These are phyloP conservation scores for Leucopsar rothschildi DNA, from an alignment of 2,113 vertebrate genomes.

Conservation along the genomic window DNA sequence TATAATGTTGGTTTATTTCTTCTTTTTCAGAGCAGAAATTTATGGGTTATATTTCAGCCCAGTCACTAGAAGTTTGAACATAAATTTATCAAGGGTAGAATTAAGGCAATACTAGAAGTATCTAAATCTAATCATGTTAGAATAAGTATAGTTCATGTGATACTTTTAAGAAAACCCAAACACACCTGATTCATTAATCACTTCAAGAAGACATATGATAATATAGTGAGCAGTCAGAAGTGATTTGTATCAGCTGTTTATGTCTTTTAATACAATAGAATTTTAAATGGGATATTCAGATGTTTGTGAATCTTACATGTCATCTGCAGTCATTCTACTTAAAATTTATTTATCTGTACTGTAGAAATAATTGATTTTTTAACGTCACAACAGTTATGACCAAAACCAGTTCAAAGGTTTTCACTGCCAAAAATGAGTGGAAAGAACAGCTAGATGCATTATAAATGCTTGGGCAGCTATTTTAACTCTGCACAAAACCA, in stretches of 20 bases:
- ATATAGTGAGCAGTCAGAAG: neutral
- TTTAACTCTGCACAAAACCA: neutral
- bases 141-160: neutral
- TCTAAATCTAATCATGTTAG: neutral
- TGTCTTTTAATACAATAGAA: neutral
- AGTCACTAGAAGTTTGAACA: neutral
- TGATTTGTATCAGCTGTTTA: neutral
- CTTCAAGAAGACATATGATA: neutral
- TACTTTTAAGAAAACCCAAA: neutral
- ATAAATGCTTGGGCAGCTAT: neutral
- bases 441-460: neutral
- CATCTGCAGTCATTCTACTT: neutral
- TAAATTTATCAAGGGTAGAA: neutral
- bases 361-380: neutral
- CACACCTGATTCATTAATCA: accelerated
- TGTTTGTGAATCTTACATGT: neutral
- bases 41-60: neutral
- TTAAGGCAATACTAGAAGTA: neutral
- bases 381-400: neutral
- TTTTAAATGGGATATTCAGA: neutral
- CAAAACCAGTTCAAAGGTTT: neutral
- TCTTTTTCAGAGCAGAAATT: neutral
- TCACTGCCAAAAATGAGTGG: neutral
- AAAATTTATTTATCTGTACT: neutral
- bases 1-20: neutral